Base-by-base conservation (phyloP, 1,140 invertebrate species). In the Coptotermes formosanus region DNA sequence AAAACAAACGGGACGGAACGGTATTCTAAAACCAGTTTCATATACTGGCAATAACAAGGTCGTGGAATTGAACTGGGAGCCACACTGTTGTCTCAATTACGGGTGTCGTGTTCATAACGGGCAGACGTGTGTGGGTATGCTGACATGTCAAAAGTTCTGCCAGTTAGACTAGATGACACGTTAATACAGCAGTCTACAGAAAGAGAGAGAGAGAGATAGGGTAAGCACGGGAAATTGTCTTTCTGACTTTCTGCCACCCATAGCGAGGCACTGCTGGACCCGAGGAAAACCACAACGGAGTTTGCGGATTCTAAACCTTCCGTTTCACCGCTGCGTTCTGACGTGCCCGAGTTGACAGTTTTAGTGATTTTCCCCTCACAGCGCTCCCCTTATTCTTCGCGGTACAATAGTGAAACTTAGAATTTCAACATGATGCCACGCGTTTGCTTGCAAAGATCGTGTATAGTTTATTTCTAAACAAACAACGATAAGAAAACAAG, bases 111-210 rank as follows among this genome's bases (percentile, higher is more conserved):
- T 25, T 75, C 64, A 75, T 30, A 75, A 25, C 64, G n/a, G 64
- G 64, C 64, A 30, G 64, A 75, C 30, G 64, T 75, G 64, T 75
- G 64, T 30, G 64, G 64, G 30, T 75, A 75, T 75, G 64, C 64
- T 30, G 64, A 75, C 25, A 75, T 75, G 64, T 75, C 64, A 75
- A 75, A 75, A 75, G 64, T 75, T 75, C 64, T 75, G 25, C 64
- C 25, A 8, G n/a, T 30, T 30, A 30, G n/a, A 75, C 64, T 75
- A 75, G 3, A 3, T 1, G 64, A 75, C 64, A 75, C 64, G 64
- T 75, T 75, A 75, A 75, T 75, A 75, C 64, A 75, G 64, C 64
- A 75, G 64, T 75, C n/a, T 25, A n/a, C 9, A 25, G 64, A 25
- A 16, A 75, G 52, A 30, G 64, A 75, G 64, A 30, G 64, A 75